Evolutionary conservation across 2,113 vertebrate genomes (phyloP).

Genomic region (Lophius piscatorius): DNA sequence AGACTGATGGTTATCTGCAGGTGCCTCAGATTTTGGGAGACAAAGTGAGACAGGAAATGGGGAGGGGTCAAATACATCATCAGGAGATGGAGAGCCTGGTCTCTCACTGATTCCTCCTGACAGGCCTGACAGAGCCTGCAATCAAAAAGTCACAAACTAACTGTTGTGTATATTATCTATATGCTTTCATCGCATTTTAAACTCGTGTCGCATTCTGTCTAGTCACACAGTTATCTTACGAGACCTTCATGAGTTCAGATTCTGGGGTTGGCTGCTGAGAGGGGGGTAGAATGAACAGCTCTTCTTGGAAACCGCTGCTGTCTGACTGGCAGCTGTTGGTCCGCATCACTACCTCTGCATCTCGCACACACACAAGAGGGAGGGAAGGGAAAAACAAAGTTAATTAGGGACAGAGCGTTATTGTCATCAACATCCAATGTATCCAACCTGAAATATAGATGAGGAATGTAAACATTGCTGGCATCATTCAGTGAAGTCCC

Average conservation of each 20-base stretch:
- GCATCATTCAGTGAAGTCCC: too few species aligned
- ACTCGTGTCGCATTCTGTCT: too few species aligned
- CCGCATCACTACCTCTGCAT: constrained; percentile 51
- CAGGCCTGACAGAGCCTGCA: constrained; percentile 59
- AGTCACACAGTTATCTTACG: too few species aligned
- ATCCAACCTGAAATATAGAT: too few species aligned
- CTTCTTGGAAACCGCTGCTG: constrained; percentile 86
- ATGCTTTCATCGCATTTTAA: too few species aligned
- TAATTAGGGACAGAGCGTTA: too few species aligned
- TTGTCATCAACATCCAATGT: too few species aligned
- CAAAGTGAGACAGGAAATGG: neutral
- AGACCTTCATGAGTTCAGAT: constrained; percentile 66
- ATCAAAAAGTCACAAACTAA: neutral
- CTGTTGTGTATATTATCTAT: too few species aligned
- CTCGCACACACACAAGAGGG: constrained; percentile 11
- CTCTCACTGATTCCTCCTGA: constrained; percentile 46
- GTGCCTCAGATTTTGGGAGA: neutral
- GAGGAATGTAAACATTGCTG: too few species aligned
- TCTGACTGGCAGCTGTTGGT: constrained; percentile 86
- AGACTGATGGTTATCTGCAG: neutral
- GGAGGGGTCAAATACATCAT: neutral
- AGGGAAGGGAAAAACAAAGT: too few species aligned
- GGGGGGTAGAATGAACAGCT: constrained; percentile 66
- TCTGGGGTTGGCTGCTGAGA: constrained; percentile 56
- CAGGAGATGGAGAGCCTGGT: neutral